A percentile compares a stretch with the other conserved stretches of the same genome.
phyloP scores from a whole-genome alignment of 2,797 vertebrate species.

The Nannoperca australis region DNA sequence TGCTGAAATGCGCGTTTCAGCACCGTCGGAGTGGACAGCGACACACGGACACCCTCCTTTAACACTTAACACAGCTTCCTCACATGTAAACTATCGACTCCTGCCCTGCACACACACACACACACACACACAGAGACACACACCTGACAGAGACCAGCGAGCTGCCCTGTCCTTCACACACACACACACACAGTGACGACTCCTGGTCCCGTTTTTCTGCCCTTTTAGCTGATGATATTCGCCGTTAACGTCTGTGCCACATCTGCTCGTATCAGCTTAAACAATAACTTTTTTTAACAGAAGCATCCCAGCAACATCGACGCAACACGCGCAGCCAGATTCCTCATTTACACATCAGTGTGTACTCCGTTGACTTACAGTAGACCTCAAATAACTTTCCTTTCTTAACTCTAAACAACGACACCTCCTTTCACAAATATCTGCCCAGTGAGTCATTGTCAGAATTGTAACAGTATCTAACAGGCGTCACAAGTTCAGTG shows the following conservation, averaged over 20 bases:
- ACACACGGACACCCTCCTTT: background rate
- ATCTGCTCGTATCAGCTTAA: background rate
- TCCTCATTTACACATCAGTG: background rate
- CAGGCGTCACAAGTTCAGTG: background rate
- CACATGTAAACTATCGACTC: background rate
- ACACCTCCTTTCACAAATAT: background rate
- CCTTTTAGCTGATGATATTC: background rate
- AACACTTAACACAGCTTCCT: background rate
- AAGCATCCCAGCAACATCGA: background rate
- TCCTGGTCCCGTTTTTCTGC: background rate
- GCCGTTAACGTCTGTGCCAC: background rate
- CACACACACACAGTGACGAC: background rate
- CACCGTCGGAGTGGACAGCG: background rate
- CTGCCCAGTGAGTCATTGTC: background rate
- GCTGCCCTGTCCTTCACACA: background rate
- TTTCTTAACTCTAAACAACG: background rate
- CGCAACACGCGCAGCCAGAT: background rate
- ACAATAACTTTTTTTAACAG: background rate
- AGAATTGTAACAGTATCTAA: slow-evolving; percentile 16
- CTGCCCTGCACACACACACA: slow-evolving; percentile 1
- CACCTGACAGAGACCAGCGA: background rate
- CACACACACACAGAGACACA: background rate
- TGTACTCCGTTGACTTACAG: background rate
- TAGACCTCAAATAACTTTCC: background rate
- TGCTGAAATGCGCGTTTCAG: slow-evolving; percentile 39